Percentiles rank a stretch among this genome's conserved stretches.
These are phyloP conservation scores for Drosophila kikkawai DNA, from an alignment of 1,140 invertebrate genomes.

Conservation along the genomic window DNA sequence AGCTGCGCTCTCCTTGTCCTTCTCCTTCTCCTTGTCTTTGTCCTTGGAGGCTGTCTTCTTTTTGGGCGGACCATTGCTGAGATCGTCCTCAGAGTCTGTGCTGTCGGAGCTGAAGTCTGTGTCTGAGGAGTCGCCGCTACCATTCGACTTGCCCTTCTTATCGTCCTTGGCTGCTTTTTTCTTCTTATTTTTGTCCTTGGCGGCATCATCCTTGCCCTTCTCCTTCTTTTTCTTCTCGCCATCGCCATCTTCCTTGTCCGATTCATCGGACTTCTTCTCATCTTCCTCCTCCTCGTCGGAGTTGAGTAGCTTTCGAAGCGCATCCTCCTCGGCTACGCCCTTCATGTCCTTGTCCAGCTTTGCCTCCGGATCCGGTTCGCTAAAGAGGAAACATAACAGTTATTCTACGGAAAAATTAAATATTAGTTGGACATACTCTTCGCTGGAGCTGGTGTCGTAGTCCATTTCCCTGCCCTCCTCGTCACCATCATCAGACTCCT, in stretches of 20 bases:
- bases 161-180: constrained; percentile 87
- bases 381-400: constrained; percentile 45
- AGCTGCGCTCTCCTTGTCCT: constrained; percentile 70
- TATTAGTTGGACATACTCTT: constrained; percentile 85
- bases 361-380: constrained; percentile 91
- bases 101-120: constrained; percentile 92
- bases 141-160: constrained; percentile 86
- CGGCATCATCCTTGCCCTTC: constrained; percentile 87
- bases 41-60: constrained; percentile 77
- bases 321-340: constrained; percentile 95
- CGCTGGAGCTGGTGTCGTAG: constrained; percentile 94
- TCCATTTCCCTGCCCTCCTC: constrained; percentile 96
- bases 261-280: constrained; percentile 88
- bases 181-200: constrained; percentile 88
- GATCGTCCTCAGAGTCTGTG: constrained; percentile 88
- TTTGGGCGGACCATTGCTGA: constrained; percentile 81
- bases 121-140: constrained; percentile 86
- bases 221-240: constrained; percentile 88
- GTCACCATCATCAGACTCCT: constrained; percentile 98
- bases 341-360: constrained; percentile 91
- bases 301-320: constrained; percentile 92
- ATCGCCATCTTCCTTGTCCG: constrained; percentile 87
- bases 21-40: constrained; percentile 63
- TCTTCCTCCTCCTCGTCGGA: constrained; percentile 96
- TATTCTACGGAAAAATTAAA: background rate